Percentiles rank a stretch among this genome's conserved stretches.
Evolutionary conservation across 2,888 invertebrate species (phyloP).

Genomic region (Thymelicus lineola): DNA sequence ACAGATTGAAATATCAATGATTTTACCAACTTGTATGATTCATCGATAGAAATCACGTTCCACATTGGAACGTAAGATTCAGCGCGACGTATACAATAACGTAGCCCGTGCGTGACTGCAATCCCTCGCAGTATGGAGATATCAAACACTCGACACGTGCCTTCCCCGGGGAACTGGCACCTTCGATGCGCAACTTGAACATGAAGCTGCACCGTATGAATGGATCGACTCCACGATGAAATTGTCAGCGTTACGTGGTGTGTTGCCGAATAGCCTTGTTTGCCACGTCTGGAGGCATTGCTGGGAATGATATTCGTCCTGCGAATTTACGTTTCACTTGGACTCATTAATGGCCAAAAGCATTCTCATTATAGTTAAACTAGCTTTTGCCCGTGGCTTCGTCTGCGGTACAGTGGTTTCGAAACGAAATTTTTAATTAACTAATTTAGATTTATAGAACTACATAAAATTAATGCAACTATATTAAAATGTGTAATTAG

Average conservation of each 20-base stretch:
- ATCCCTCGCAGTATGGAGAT: neutral
- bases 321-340: no score
- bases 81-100: neutral
- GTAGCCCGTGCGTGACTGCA: neutral
- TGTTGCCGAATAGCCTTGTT: slow-evolving; percentile 19
- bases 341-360: no score
- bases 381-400: no score
- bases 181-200: slow-evolving; percentile 8
- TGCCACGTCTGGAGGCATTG: slow-evolving; percentile 3
- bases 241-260: slow-evolving; percentile 14
- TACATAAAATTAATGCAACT: no score
- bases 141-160: slow-evolving; percentile 17
- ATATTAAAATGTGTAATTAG: no score
- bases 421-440: no score
- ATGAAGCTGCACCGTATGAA: slow-evolving; percentile 28
- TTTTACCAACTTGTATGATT: neutral
- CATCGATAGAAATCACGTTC: neutral
- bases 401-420: no score
- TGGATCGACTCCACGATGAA: slow-evolving; percentile 26
- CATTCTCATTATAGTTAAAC: neutral
- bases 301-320: slow-evolving; percentile 9
- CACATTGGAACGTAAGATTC: neutral
- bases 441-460: no score
- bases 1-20: neutral
- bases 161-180: slow-evolving; percentile 8